Percentiles rank a stretch among this genome's conserved stretches.
phyloP scores from a whole-genome alignment of 1,140 invertebrate species.

The Pseudomyrmex cubaensis region DNA sequence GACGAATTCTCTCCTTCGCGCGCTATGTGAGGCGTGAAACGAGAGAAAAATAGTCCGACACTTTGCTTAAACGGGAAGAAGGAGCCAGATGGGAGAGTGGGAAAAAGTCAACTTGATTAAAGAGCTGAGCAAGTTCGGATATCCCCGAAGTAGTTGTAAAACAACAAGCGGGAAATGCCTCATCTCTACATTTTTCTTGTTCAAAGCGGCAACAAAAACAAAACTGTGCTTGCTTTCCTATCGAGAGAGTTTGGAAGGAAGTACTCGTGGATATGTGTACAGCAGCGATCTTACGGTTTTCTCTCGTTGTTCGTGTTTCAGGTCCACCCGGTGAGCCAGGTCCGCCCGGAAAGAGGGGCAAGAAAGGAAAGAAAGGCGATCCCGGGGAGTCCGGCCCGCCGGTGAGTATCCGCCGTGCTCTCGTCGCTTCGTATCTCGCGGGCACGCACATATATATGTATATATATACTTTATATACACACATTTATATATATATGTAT shows the following conservation, averaged over 20 bases:
- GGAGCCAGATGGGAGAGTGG: not conserved
- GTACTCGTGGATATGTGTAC: conserved; percentile 14
- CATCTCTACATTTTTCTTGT: conserved; percentile 16
- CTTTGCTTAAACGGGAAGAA: not conserved
- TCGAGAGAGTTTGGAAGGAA: not conserved
- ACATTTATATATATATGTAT: not conserved
- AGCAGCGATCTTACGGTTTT: not conserved
- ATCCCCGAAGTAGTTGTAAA: conserved; percentile 7
- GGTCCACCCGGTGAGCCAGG: conserved; percentile 90
- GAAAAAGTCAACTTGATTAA: conserved; percentile 5
- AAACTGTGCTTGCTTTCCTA: not conserved
- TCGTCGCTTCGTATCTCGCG: not conserved
- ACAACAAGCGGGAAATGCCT: conserved; percentile 20
- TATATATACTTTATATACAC: not conserved
- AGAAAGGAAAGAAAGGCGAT: conserved; percentile 95
- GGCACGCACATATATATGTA: not conserved
- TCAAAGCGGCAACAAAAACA: not conserved
- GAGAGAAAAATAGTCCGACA: not conserved
- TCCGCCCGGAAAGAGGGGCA: conserved; percentile 92
- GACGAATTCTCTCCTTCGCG: not conserved
- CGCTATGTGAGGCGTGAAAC: not conserved
- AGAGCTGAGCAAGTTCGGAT: not conserved
- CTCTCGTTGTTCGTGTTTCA: conserved; percentile 83
- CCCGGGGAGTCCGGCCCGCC: conserved; percentile 90
- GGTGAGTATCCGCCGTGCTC: conserved; percentile 86